These are phyloP conservation scores for Schizopygopsis pylzovi DNA, from an alignment of 2,797 vertebrate species.

Conservation along the genomic window DNA sequence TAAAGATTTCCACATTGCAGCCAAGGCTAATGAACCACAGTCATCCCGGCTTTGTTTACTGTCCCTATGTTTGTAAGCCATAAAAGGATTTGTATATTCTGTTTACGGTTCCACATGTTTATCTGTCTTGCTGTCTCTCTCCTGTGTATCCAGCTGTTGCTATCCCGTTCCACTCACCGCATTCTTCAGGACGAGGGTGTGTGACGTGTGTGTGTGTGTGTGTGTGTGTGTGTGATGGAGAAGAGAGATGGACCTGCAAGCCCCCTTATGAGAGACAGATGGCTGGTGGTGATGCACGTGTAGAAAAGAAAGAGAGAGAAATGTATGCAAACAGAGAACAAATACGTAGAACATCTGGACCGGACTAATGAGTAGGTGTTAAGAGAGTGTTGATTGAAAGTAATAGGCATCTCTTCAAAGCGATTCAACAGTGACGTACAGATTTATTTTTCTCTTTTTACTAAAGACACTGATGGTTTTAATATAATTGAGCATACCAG, in stretches of 20 bases:
- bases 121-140: slow-evolving; percentile 49
- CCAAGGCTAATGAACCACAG: slow-evolving; percentile 21
- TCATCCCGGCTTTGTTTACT: slow-evolving; percentile 49
- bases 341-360: slow-evolving; percentile 58
- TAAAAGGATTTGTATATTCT: slow-evolving; percentile 56
- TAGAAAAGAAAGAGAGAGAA: slow-evolving; percentile 35
- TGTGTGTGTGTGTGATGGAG: slow-evolving; percentile 41
- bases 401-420: slow-evolving; percentile 45
- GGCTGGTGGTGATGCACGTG: slow-evolving; percentile 33
- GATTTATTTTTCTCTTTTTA: background rate
- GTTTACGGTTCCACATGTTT: slow-evolving; percentile 55
- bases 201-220: background rate
- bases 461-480: slow-evolving; percentile 23
- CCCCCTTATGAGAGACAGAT: slow-evolving; percentile 49
- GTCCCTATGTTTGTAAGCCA: slow-evolving; percentile 36
- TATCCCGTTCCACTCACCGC: slow-evolving; percentile 45
- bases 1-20: slow-evolving; percentile 16
- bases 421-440: slow-evolving; percentile 34
- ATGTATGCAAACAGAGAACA: slow-evolving; percentile 49
- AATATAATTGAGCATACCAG: background rate
- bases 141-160: slow-evolving; percentile 48
- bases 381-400: slow-evolving; percentile 49
- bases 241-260: slow-evolving; percentile 45
- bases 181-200: slow-evolving; percentile 53
- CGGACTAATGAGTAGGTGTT: slow-evolving; percentile 50